These are phyloP conservation scores for Abrostola tripartita DNA, from an alignment of 2,888 invertebrate genomes.

Conservation along the genomic window DNA sequence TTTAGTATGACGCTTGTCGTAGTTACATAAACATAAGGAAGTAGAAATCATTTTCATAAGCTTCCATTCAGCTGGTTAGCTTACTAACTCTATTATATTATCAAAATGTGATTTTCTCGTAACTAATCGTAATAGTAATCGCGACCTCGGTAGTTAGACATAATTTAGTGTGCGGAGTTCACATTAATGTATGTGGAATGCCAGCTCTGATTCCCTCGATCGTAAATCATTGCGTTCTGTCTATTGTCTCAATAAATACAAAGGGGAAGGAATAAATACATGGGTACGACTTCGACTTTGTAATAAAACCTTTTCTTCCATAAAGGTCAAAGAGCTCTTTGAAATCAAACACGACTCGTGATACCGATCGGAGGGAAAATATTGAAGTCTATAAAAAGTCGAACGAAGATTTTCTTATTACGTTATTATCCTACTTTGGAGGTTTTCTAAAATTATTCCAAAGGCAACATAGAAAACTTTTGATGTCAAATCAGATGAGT, in stretches of 20 bases:
- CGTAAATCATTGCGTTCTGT: neutral
- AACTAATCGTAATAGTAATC: no score
- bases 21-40: no score
- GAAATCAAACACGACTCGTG: conserved; percentile 8
- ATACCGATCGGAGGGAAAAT: neutral
- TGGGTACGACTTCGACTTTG: neutral
- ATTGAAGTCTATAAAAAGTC: neutral
- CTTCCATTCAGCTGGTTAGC: no score
- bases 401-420: conserved; percentile 4
- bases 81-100: no score
- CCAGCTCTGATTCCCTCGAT: no score
- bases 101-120: no score
- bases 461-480: conserved; percentile 4
- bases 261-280: no score
- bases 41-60: no score
- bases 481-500: conserved; percentile 4
- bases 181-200: no score
- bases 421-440: conserved; percentile 5
- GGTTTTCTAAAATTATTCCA: neutral
- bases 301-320: conserved; percentile 1
- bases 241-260: neutral
- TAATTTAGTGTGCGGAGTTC: no score
- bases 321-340: conserved; percentile 9
- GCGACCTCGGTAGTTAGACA: no score
- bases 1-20: no score